Conservation (phyloP, 2,113 vertebrate genomes). For the Oostethus manadensis region DNA sequence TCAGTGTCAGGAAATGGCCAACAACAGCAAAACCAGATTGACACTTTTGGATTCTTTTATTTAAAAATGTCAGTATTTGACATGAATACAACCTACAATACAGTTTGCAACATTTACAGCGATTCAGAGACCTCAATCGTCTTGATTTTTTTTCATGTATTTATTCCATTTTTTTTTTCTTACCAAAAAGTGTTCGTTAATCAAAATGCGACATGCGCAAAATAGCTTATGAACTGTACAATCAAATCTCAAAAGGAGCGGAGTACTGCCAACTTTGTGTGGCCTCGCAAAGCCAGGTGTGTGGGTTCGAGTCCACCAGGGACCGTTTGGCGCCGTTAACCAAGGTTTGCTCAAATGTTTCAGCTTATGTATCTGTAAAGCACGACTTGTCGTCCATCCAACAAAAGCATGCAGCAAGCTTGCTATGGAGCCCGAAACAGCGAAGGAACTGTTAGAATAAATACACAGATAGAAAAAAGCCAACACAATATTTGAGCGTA, state of each 20-base stretch:
- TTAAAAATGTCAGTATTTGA: conserved; percentile 60
- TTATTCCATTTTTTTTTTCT: no score
- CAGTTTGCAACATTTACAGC: conserved; percentile 66
- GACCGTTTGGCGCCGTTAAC: conserved; percentile 14
- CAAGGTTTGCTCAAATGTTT: conserved; percentile 26
- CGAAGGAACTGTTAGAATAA: conserved; percentile 61
- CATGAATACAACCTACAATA: conserved; percentile 45
- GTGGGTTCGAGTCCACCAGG: conserved; percentile 17
- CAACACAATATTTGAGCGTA: conserved; percentile 68
- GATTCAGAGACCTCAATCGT: conserved; percentile 58
- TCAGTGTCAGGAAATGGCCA: no score
- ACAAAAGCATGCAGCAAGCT: conserved; percentile 4
- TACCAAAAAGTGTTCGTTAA: conserved; percentile 33
- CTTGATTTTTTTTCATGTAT: conserved; percentile 33
- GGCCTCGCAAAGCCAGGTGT: not conserved
- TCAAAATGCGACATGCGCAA: conserved; percentile 46
- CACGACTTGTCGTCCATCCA: conserved; percentile 44
- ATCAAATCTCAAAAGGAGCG: conserved; percentile 56
- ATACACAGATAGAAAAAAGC: conserved; percentile 76
- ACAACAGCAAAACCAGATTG: no score
- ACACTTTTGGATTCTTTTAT: conserved; percentile 24
- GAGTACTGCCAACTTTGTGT: conserved; percentile 4
- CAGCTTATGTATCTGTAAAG: conserved; percentile 64
- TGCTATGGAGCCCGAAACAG: not conserved
- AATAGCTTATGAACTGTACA: conserved; percentile 77